A percentile compares a stretch with the other conserved stretches of the same genome.
These are phyloP conservation scores for Ptychobarbus kaznakovi DNA, from an alignment of 2,797 vertebrate genomes.

Conservation along the genomic window DNA sequence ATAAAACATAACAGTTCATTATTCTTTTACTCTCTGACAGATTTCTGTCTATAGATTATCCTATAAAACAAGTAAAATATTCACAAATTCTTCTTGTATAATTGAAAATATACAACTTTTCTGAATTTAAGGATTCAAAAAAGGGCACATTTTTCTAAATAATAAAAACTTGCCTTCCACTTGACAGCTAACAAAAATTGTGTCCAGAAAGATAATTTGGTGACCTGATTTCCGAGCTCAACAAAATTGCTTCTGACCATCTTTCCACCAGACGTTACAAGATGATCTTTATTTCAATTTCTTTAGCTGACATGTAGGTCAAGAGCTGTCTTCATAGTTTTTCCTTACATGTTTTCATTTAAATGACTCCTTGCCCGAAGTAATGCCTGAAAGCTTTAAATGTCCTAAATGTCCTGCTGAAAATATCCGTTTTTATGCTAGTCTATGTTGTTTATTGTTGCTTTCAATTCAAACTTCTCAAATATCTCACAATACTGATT, in stretches of 20 bases:
- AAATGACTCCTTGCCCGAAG: neutral
- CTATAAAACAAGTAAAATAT: too few relatives aligned
- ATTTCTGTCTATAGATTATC: too few relatives aligned
- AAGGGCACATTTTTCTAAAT: neutral
- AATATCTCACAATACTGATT: neutral
- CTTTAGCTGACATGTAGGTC: conserved; percentile 17
- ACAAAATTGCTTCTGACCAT: conserved; percentile 16
- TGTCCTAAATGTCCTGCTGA: neutral
- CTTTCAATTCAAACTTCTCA: neutral
- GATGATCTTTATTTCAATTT: conserved; percentile 12
- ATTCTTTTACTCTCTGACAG: too few relatives aligned
- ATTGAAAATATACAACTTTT: conserved; percentile 18
- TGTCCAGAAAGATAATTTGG: conserved; percentile 20
- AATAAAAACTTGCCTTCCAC: neutral
- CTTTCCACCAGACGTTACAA: conserved; percentile 21
- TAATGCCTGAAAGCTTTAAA: neutral
- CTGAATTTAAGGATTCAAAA: neutral
- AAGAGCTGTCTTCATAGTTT: conserved; percentile 6
- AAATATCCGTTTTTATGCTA: neutral
- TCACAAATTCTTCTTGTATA: neutral
- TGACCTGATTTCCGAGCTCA: neutral
- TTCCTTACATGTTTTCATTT: neutral
- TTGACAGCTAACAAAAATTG: neutral
- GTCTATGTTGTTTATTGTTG: neutral
- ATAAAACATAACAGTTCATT: too few relatives aligned